Evolutionary conservation across 2,888 invertebrate species (phyloP).

Genomic region (Sminthurinus aureus): DNA sequence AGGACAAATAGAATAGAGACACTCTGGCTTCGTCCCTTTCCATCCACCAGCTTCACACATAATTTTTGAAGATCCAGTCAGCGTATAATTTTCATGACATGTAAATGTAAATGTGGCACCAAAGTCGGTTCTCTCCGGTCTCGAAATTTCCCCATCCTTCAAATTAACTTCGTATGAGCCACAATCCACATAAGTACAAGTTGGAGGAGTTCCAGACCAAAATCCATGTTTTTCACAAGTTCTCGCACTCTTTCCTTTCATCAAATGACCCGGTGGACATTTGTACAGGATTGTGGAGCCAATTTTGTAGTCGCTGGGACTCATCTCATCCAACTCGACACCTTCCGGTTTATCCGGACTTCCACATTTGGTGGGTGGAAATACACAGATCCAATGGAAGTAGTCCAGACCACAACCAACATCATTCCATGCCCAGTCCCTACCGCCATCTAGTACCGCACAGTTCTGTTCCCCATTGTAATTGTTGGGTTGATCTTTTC

Average conservation of each 20-base stretch:
- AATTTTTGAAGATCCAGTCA: conserved; percentile 69
- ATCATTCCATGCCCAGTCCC: conserved; percentile 93
- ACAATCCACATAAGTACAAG: conserved; percentile 78
- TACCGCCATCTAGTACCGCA: conserved; percentile 89
- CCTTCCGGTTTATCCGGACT: conserved; percentile 78
- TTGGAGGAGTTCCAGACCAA: conserved; percentile 83
- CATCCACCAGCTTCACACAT: conserved; percentile 84
- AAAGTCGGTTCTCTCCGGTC: conserved; percentile 75
- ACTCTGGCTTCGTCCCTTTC: conserved; percentile 79
- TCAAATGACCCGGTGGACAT: conserved; percentile 68
- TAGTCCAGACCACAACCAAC: conserved; percentile 93
- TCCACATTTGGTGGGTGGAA: conserved; percentile 80
- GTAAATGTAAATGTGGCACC: conserved; percentile 79
- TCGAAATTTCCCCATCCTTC: conserved; percentile 59
- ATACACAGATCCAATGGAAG: conserved; percentile 84
- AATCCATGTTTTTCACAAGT: conserved; percentile 69
- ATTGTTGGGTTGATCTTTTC: conserved; percentile 93
- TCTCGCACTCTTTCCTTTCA: conserved; percentile 61
- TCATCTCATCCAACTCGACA: conserved; percentile 51
- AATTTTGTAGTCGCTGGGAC: conserved; percentile 50
- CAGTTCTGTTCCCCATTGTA: conserved; percentile 96
- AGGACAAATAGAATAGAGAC: conserved; percentile 68
- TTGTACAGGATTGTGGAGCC: conserved; percentile 48
- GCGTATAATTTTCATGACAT: conserved; percentile 85
- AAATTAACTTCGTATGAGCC: conserved; percentile 60